Evolutionary conservation across 2,797 vertebrate species (phyloP).

Genomic region (Pyrocephalus nanus): DNA sequence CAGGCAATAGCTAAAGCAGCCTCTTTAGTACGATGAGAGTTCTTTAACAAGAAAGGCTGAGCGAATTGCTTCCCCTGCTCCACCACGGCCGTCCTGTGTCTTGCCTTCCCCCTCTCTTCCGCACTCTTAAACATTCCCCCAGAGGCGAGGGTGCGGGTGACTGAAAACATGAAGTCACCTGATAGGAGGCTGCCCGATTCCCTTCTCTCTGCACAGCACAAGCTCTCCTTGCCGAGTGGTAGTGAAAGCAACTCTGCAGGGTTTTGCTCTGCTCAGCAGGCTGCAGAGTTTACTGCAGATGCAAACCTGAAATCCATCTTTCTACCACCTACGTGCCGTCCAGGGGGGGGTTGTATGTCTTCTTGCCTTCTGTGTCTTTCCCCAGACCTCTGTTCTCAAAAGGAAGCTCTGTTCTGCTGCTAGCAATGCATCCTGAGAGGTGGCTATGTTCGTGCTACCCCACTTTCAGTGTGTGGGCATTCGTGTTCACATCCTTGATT

Average conservation of each 20-base stretch:
- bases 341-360: background rate
- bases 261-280: background rate
- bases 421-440: constrained; percentile 23
- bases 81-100: background rate
- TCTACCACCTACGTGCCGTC: background rate
- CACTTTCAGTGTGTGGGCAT: constrained; percentile 11
- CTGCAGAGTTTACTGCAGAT: constrained; percentile 6
- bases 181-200: background rate
- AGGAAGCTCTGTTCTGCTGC: background rate
- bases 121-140: background rate
- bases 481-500: background rate
- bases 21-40: background rate
- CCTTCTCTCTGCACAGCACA: background rate
- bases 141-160: background rate
- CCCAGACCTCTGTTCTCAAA: background rate
- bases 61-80: background rate
- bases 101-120: background rate
- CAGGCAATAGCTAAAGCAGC: background rate
- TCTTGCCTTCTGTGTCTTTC: background rate
- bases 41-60: background rate
- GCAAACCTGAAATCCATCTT: background rate
- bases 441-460: background rate
- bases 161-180: constrained; percentile 40
- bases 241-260: background rate
- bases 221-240: background rate